Evolutionary conservation across 53 echinoderm and acorn worm species (phyloP).

Genomic region (Echinarachnius parma): DNA sequence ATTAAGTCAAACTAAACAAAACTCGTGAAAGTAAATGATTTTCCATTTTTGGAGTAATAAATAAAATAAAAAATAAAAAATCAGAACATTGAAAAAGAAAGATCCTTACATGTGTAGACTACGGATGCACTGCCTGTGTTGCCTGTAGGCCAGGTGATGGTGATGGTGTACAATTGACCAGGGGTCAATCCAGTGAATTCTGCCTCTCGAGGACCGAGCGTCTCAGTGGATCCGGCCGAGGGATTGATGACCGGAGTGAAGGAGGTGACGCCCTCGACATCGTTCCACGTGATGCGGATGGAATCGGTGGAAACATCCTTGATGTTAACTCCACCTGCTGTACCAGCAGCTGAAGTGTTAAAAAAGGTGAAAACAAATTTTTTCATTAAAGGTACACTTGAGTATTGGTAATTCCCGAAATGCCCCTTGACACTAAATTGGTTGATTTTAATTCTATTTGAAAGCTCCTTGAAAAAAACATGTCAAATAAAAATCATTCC

Average conservation of each 20-base stretch:
- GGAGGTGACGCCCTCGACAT: not conserved
- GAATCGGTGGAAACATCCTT: conserved; percentile 30
- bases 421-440: no score
- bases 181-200: conserved; percentile 31
- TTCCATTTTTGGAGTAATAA: not conserved
- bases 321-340: conserved; percentile 44
- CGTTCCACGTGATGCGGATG: conserved; percentile 61
- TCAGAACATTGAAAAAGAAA: not conserved
- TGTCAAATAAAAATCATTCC: no score
- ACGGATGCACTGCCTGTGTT: not conserved
- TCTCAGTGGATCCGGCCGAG: not conserved
- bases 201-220: not conserved
- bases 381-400: no score
- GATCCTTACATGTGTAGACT: conserved; percentile 24
- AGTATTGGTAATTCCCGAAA: no score
- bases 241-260: not conserved
- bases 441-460: no score
- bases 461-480: no score
- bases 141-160: not conserved
- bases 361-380: no score
- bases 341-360: conserved; percentile 50
- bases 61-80: not conserved
- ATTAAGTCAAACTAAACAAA: not conserved
- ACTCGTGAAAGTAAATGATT: not conserved
- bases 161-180: conserved; percentile 46